Percentiles rank a stretch among this genome's conserved stretches.
Conservation (phyloP, 1,140 invertebrate genomes). For the Calephelis virginiensis region DNA sequence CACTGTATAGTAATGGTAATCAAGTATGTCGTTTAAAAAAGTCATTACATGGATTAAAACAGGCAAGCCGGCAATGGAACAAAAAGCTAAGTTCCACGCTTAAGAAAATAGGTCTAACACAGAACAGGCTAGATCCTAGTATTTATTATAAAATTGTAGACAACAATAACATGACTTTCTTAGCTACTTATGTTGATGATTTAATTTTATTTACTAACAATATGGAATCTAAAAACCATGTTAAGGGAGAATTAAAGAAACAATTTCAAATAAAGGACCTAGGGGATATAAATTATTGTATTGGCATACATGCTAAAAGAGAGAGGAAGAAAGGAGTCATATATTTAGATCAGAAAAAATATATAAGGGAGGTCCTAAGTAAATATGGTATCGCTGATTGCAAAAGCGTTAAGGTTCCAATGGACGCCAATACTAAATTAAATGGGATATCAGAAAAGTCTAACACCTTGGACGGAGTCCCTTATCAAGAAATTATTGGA, state of each 20-base stretch:
- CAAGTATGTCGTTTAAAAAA: slow-evolving; percentile 57
- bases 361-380: slow-evolving; percentile 34
- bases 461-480: not conserved
- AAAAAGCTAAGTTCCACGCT: slow-evolving; percentile 33
- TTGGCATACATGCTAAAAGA: slow-evolving; percentile 38
- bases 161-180: slow-evolving; percentile 23
- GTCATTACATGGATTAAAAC: slow-evolving; percentile 66
- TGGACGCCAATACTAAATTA: slow-evolving; percentile 31
- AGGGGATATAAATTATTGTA: slow-evolving; percentile 31
- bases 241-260: slow-evolving; percentile 26
- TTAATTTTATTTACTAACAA: slow-evolving; percentile 33
- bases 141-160: slow-evolving; percentile 32
- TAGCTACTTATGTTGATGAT: slow-evolving; percentile 36
- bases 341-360: slow-evolving; percentile 34
- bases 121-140: slow-evolving; percentile 28
- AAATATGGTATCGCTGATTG: slow-evolving; percentile 26
- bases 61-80: slow-evolving; percentile 44
- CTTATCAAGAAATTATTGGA: slow-evolving; percentile 25
- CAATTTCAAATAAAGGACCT: slow-evolving; percentile 39
- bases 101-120: slow-evolving; percentile 31
- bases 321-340: slow-evolving; percentile 32
- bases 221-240: slow-evolving; percentile 20
- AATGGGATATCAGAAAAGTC: not conserved
- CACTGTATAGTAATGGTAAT: slow-evolving; percentile 38
- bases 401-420: slow-evolving; percentile 31